Percentiles rank a stretch among this genome's conserved stretches.
phyloP scores from a whole-genome alignment of 2,888 invertebrate genomes.

The Harpalus rufipes region DNA sequence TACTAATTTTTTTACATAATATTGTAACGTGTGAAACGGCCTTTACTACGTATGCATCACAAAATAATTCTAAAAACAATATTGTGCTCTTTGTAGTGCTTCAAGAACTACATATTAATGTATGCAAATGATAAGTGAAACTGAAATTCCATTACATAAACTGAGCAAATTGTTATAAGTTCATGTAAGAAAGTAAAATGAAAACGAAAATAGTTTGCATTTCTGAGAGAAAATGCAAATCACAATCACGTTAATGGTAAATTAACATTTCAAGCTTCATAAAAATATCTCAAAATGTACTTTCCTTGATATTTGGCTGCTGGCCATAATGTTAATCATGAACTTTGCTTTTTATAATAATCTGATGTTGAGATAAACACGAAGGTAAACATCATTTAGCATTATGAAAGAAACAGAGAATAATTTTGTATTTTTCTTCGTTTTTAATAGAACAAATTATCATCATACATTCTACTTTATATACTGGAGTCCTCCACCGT shows the following conservation, averaged over 20 bases:
- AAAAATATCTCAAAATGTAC: conserved; percentile 30
- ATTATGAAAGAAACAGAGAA: too few relatives aligned
- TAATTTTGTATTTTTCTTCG: too few relatives aligned
- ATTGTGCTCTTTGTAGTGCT: neutral
- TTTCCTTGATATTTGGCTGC: conserved; percentile 43
- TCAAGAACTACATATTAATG: conserved; percentile 4
- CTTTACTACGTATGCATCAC: too few relatives aligned
- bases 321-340: conserved; percentile 28
- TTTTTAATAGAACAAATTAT: too few relatives aligned
- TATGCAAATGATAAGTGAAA: conserved; percentile 42
- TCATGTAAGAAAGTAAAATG: conserved; percentile 42
- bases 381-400: too few relatives aligned
- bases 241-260: conserved; percentile 29
- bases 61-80: neutral
- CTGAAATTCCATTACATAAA: conserved; percentile 7
- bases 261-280: conserved; percentile 45
- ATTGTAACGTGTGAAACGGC: too few relatives aligned
- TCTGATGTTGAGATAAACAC: conserved; percentile 33
- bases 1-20: too few relatives aligned
- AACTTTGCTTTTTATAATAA: conserved; percentile 37
- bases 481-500: too few relatives aligned
- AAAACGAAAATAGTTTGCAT: conserved; percentile 32
- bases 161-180: conserved; percentile 33
- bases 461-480: too few relatives aligned
- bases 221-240: conserved; percentile 22